These are phyloP conservation scores for Umimayanthus chanpuru DNA, from an alignment of 92 coral and sea anemone species.

Conservation along the genomic window DNA sequence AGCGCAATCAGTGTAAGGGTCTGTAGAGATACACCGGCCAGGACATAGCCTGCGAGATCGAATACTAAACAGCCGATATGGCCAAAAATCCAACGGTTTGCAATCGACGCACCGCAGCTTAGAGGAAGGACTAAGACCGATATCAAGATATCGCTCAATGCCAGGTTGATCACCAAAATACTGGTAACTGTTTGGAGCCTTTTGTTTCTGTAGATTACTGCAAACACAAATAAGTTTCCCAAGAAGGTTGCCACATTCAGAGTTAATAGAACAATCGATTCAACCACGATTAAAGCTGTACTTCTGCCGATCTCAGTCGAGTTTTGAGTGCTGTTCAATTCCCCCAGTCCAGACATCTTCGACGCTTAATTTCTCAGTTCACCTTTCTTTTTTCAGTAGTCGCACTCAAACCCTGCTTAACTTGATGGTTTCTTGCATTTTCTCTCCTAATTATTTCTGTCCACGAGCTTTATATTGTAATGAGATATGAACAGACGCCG, in stretches of 20 bases:
- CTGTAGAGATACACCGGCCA: constrained; percentile 14
- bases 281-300: constrained; percentile 8
- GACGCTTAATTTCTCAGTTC: no score
- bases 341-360: neutral
- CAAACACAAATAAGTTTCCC: constrained; percentile 18
- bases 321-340: neutral
- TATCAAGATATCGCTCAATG: constrained; percentile 3
- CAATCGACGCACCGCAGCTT: constrained; percentile 10
- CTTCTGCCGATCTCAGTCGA: neutral
- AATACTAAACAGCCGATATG: constrained; percentile 1
- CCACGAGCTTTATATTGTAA: neutral
- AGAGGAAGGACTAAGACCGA: constrained; percentile 3
- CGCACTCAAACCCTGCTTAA: neutral
- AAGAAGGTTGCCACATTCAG: neutral
- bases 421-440: neutral
- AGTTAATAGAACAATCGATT: neutral
- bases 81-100: constrained; percentile 17
- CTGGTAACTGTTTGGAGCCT: constrained; percentile 5
- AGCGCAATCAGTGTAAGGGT: neutral
- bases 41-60: constrained; percentile 1
- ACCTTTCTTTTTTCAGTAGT: neutral
- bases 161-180: constrained; percentile 15
- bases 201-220: constrained; percentile 14
- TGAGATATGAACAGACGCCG: neutral
- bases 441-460: neutral